Evolutionary conservation across 2,797 vertebrate genomes (phyloP).

Genomic region (Liparis tanakae): DNA sequence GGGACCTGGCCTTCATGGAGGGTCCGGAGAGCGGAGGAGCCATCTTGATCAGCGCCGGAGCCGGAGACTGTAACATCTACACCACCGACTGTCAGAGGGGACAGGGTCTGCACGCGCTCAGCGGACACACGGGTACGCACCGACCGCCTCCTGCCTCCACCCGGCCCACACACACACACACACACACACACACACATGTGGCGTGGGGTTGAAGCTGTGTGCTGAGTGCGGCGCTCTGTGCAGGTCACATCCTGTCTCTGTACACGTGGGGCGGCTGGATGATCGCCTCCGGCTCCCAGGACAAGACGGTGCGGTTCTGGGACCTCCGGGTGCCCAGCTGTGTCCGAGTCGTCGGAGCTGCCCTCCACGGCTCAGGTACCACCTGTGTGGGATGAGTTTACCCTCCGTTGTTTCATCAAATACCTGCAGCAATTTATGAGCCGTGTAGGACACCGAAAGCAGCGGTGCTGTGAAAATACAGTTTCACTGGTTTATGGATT

Average conservation of each 20-base stretch:
- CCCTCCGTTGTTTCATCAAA: conserved; percentile 1
- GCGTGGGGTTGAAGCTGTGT: no score
- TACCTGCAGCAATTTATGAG: not conserved
- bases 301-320: conserved; percentile 98
- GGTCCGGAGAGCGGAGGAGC: conserved; percentile 95
- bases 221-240: conserved; percentile 6
- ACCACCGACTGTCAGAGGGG: conserved; percentile 97
- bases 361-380: conserved; percentile 91
- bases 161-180: no score
- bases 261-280: conserved; percentile 99
- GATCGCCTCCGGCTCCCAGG: conserved; percentile 98
- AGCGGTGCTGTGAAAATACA: conserved; percentile 48
- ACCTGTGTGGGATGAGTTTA: conserved; percentile 46
- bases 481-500: conserved; percentile 47
- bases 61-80: conserved; percentile 99
- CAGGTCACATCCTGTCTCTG: conserved; percentile 97
- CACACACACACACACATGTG: no score
- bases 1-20: conserved; percentile 98
- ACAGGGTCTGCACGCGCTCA: conserved; percentile 96
- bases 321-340: conserved; percentile 97
- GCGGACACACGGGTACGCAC: conserved; percentile 90
- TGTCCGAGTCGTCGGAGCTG: conserved; percentile 94
- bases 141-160: no score
- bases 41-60: conserved; percentile 96
- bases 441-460: not conserved